Conservation (phyloP, 2,113 vertebrate genomes). For the Platysternon megacephalum region DNA sequence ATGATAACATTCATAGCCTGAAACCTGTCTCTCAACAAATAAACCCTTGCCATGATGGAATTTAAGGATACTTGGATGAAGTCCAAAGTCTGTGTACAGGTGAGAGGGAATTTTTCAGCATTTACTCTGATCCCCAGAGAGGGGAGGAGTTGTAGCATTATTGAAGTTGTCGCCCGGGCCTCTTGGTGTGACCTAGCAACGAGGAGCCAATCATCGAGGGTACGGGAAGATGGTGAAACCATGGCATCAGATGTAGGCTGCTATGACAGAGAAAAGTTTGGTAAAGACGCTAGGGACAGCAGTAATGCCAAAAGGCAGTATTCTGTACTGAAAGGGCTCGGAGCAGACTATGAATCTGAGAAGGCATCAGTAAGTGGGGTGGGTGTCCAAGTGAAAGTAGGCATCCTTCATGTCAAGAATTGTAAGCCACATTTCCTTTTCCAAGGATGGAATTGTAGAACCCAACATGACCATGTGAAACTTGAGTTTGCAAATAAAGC, state of each 20-base stretch:
- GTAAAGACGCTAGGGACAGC: background rate
- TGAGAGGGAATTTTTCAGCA: background rate
- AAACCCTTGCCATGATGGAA: background rate
- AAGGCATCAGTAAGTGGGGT: too few relatives aligned
- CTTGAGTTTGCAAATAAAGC: too few relatives aligned
- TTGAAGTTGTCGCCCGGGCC: background rate
- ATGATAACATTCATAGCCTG: background rate
- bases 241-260: background rate
- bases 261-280: background rate
- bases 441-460: too few relatives aligned
- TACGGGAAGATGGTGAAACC: background rate
- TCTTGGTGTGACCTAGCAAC: background rate
- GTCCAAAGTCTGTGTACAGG: background rate
- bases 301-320: background rate
- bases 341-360: background rate
- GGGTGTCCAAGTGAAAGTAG: too few relatives aligned
- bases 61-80: background rate
- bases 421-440: too few relatives aligned
- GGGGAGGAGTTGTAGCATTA: background rate
- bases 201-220: background rate
- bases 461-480: too few relatives aligned
- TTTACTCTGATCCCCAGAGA: background rate
- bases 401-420: too few relatives aligned
- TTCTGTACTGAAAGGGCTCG: background rate
- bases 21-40: background rate